Conservation (phyloP, 2,888 invertebrate genomes). For the Habroteleia sp. region DNA sequence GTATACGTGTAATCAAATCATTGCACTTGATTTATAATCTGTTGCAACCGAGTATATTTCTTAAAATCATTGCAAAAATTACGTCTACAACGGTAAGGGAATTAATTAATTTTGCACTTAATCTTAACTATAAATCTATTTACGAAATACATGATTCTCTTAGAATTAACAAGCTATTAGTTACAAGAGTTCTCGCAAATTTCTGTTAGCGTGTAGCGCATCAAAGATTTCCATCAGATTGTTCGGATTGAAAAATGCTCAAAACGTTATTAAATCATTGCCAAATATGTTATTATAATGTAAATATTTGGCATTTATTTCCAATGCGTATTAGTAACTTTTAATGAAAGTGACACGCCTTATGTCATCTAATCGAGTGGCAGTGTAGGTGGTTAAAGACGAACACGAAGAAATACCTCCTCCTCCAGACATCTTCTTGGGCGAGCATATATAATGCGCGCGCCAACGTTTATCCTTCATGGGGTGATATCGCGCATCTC, state of each 20-base stretch:
- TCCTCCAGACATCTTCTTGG: conserved; percentile 43
- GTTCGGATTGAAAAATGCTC: conserved; percentile 1
- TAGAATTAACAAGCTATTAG: conserved; percentile 12
- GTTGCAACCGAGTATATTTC: too few species aligned
- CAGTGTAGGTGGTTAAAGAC: conserved; percentile 33
- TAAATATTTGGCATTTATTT: conserved; percentile 26
- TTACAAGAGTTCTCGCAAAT: conserved; percentile 6
- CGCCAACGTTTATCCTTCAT: conserved; percentile 64
- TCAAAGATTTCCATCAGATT: background rate
- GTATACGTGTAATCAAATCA: too few species aligned
- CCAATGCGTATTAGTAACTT: conserved; percentile 5
- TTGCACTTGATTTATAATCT: too few species aligned
- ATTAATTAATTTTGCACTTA: too few species aligned
- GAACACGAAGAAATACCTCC: conserved; percentile 27
- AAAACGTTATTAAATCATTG: conserved; percentile 23
- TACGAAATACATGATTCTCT: conserved; percentile 6
- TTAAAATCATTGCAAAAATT: too few species aligned
- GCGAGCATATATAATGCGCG: conserved; percentile 69
- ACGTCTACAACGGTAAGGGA: too few species aligned
- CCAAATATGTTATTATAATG: conserved; percentile 26
- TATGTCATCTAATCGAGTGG: conserved; percentile 32
- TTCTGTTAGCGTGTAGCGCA: conserved; percentile 1
- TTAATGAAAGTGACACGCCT: conserved; percentile 27
- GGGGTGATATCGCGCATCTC: conserved; percentile 70
- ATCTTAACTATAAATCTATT: too few species aligned